phyloP scores from a whole-genome alignment of 2,113 vertebrate species.

The mouse (Mus musculus) region DNA sequence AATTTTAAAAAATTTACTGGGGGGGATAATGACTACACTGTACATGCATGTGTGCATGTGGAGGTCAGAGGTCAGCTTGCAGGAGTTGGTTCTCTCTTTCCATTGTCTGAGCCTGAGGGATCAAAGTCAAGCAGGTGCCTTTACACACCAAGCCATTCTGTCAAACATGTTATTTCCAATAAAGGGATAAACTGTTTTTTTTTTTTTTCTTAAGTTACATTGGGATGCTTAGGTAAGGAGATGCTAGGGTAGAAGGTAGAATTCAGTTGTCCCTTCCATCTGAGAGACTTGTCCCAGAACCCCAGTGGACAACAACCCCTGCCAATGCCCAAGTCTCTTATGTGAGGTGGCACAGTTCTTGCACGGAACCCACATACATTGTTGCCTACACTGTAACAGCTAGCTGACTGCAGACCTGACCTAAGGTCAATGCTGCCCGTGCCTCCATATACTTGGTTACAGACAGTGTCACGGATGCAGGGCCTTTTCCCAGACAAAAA shows the following conservation, averaged over 20 bases:
- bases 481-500: background rate
- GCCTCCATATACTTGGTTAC: background rate
- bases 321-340: background rate
- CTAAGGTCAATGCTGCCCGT: background rate
- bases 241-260: background rate
- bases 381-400: background rate
- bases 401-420: background rate
- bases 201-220: background rate
- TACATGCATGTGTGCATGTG: background rate
- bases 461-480: background rate
- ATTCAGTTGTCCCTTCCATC: background rate
- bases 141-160: background rate
- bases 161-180: background rate
- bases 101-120: background rate
- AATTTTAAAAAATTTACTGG: background rate
- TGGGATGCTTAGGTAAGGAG: background rate
- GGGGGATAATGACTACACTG: background rate
- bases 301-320: background rate
- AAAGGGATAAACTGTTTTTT: background rate
- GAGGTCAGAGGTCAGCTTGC: background rate
- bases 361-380: too few species aligned
- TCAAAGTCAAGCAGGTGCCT: background rate
- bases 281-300: background rate
- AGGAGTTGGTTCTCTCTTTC: background rate
- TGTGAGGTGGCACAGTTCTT: background rate